Percentiles rank a stretch among this genome's conserved stretches.
These are phyloP conservation scores for Phoebastria nigripes DNA, from an alignment of 2,797 vertebrate species.

Conservation along the genomic window DNA sequence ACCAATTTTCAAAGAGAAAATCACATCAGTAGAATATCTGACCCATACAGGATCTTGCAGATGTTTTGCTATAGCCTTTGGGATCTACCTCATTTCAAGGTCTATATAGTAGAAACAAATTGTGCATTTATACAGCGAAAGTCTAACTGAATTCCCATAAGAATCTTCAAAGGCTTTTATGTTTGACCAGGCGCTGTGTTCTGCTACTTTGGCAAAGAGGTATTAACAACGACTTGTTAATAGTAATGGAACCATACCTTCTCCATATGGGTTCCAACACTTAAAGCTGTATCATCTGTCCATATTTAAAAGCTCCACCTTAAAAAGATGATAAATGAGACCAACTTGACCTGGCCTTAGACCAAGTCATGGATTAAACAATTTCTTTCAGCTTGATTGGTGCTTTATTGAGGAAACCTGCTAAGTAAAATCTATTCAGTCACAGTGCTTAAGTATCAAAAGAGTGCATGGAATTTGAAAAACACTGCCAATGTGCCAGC, in stretches of 20 bases:
- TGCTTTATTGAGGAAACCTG: constrained; percentile 77
- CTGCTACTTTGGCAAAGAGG: constrained; percentile 74
- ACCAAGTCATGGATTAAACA: constrained; percentile 77
- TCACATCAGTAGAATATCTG: constrained; percentile 67
- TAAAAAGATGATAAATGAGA: constrained; percentile 80
- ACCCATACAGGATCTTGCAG: constrained; percentile 67
- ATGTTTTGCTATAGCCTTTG: constrained; percentile 67
- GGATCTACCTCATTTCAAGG: constrained; percentile 74
- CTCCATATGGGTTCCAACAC: constrained; percentile 67
- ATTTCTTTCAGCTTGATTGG: constrained; percentile 79
- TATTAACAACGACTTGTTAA: constrained; percentile 71
- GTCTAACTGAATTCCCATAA: constrained; percentile 70
- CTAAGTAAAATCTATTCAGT: constrained; percentile 75
- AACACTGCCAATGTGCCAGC: constrained; percentile 75
- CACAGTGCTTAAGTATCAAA: constrained; percentile 75
- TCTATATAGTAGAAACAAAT: constrained; percentile 75
- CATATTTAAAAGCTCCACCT: constrained; percentile 73
- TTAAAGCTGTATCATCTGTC: constrained; percentile 68
- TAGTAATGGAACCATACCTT: constrained; percentile 62
- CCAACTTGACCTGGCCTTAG: constrained; percentile 81
- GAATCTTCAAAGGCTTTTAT: constrained; percentile 70
- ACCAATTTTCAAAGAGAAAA: constrained; percentile 72
- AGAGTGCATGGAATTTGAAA: constrained; percentile 76
- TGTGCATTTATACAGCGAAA: constrained; percentile 67
- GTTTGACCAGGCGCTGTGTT: constrained; percentile 67